These are phyloP conservation scores for Coracias cyanogaster DNA, from an alignment of 2,797 vertebrate species.

Conservation along the genomic window DNA sequence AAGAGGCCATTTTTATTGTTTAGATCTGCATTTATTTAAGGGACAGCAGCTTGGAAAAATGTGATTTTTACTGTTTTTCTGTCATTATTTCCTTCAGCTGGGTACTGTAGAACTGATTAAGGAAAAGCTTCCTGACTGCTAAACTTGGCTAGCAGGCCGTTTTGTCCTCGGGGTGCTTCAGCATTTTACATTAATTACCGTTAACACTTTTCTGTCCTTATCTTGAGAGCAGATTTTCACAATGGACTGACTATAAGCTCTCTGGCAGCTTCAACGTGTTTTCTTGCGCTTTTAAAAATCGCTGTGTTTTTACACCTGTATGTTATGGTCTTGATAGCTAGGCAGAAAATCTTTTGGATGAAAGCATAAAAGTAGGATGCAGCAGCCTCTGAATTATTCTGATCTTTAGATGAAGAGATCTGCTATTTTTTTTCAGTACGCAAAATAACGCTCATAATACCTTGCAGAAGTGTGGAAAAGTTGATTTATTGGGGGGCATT, in stretches of 20 bases:
- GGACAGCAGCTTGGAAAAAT: not conserved
- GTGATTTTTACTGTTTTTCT: not conserved
- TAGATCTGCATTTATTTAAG: not conserved
- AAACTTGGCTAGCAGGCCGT: not conserved
- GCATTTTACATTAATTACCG: not conserved
- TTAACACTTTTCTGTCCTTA: not conserved
- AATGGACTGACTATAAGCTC: not conserved
- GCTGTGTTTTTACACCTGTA: not conserved
- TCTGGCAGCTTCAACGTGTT: not conserved
- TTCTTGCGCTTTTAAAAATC: not conserved
- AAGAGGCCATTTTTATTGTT: not conserved
- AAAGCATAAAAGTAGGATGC: not conserved
- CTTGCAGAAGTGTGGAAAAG: not conserved
- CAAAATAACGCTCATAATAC: not conserved
- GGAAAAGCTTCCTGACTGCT: not conserved
- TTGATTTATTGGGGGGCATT: not conserved
- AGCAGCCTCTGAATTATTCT: not conserved
- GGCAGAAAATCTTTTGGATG: not conserved
- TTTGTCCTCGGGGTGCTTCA: conserved; percentile 2
- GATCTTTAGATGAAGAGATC: not conserved
- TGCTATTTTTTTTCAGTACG: not conserved
- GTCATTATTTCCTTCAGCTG: not conserved
- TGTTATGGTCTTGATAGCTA: not conserved
- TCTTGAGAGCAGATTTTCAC: not conserved
- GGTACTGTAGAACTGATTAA: not conserved